Base-by-base conservation (phyloP, 2,113 vertebrate species). In the Macquaria ambigua region DNA sequence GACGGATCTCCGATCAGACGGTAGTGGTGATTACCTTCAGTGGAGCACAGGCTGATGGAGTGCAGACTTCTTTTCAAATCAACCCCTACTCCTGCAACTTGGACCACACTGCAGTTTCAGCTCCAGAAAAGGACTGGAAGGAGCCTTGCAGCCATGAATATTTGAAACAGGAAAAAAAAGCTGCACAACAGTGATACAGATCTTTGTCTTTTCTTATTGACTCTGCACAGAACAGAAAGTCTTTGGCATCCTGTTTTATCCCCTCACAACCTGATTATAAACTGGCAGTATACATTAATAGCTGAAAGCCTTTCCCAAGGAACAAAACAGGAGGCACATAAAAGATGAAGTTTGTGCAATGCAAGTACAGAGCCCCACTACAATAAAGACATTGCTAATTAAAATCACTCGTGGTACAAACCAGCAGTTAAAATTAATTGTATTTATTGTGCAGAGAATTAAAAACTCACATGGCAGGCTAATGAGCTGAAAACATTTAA, bases 381-480 rank as follows among this genome's bases (percentile, higher is more conserved):
- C 66, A 89, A 87, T 85, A 83, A 87, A 85, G 82, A 81, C 77
- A 50, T 11, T 23, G 83, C 89, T 92, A 93, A 92, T 93, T 92
- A 92, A 93, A 93, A 90, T 84, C 23, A 50, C 84, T 87, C 16
- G 10, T 48, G 85, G 74, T 83, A 77, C 87, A 87, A 92, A 90
- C 43, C 71, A 62, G 81, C 81, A 87, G 68, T 87, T 93, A 84
- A 89, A 93, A 87, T 86, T 53, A 82, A 91, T 88, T 76, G 78
- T 82, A 70, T 83, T 84, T 89, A 87, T 85, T 90, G 84, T 82
- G 82, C 79, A 2, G 77, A 80, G 81, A 80, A 75, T 77, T 81
- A 10, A 82, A 87, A 75, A 74, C 66, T 81, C 69, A 75, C 83
- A 85, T 20, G 56, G 77, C 72, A 16, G 28, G 25, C 59, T 89